Base-by-base conservation (phyloP, 2,888 invertebrate genomes). In the Atrina japonica region DNA sequence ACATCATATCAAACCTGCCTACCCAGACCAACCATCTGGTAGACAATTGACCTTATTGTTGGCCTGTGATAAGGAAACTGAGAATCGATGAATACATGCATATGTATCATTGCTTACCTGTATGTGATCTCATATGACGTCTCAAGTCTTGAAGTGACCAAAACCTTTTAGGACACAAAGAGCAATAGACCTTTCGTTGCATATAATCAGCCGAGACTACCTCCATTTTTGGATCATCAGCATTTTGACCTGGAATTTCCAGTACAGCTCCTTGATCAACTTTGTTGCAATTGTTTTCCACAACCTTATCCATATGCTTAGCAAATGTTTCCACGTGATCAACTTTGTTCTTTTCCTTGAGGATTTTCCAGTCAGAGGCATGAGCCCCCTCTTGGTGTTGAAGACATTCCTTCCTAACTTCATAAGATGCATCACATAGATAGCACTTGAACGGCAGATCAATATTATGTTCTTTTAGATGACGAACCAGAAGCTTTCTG, bases 91-190 rank as follows among this genome's bases (percentile, higher is more conserved):
- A n/a, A n/a, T n/a, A n/a, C n/a, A n/a, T n/a, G n/a, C n/a, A n/a
- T n/a, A n/a, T n/a, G n/a, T n/a, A n/a, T n/a, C n/a, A n/a, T n/a
- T n/a, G 59, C 77, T 73, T 74, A 89, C 90, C 90, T 61, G 88
- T 90, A 89, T 98, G 97, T 0, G 97, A 97, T 23, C 97, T 92
- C 96, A 97, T 97, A 91, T 98, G 98, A 0, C 97, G 94, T 0
- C 97, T 93, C 5, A 97, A 92, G 90, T 98, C 97, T 89, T 97
- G 97, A 0, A 97, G 96, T 0, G 97, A 97, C 97, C 97, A 97
- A 92, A 97, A 97, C 55, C 97, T 94, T 73, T 97, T 95, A 88
- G 97, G 93, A 90, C 97, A 98, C 88, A 97, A 96, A 0, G 97
- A 96, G 89, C 97, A 90, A 79, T 85, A 86, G 27, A 89, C 88